Conservation (phyloP, 2,888 invertebrate genomes). For the Muscina levida region DNA sequence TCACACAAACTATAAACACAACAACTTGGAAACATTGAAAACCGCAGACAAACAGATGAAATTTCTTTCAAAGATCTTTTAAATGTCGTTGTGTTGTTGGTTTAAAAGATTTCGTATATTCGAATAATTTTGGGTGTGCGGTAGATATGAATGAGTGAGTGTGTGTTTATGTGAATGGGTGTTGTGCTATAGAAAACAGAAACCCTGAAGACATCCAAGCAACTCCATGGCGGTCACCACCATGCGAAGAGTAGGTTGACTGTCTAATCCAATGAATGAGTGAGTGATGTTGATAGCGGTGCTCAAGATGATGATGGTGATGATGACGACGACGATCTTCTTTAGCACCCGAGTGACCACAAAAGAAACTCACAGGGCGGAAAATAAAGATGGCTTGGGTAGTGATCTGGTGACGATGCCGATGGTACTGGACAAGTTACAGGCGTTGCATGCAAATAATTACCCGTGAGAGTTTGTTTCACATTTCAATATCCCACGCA, state of each 20-base stretch:
- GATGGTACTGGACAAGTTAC: constrained; percentile 8
- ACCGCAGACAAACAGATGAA: constrained; percentile 72
- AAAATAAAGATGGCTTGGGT: background rate
- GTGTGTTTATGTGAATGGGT: no score
- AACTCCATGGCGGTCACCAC: constrained; percentile 48
- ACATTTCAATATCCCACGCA: constrained; percentile 26
- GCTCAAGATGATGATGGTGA: constrained; percentile 10
- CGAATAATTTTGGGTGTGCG: constrained; percentile 51
- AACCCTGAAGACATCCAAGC: constrained; percentile 25
- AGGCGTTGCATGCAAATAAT: constrained; percentile 75
- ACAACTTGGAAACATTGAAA: constrained; percentile 75
- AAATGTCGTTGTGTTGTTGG: constrained; percentile 28
- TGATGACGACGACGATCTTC: constrained; percentile 49
- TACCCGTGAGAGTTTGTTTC: constrained; percentile 64
- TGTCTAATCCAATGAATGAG: background rate
- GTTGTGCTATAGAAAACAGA: constrained; percentile 36
- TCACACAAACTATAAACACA: constrained; percentile 69
- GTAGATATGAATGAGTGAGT: background rate
- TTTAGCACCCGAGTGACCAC: constrained; percentile 42
- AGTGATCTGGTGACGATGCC: constrained; percentile 5
- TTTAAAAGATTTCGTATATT: constrained; percentile 26
- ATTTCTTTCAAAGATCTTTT: constrained; percentile 58
- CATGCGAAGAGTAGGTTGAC: constrained; percentile 12
- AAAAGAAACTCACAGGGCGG: constrained; percentile 26
- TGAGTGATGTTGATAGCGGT: constrained; percentile 43